These are phyloP conservation scores for Oasisia sp. DNA, from an alignment of 2,888 invertebrate species.

Conservation along the genomic window DNA sequence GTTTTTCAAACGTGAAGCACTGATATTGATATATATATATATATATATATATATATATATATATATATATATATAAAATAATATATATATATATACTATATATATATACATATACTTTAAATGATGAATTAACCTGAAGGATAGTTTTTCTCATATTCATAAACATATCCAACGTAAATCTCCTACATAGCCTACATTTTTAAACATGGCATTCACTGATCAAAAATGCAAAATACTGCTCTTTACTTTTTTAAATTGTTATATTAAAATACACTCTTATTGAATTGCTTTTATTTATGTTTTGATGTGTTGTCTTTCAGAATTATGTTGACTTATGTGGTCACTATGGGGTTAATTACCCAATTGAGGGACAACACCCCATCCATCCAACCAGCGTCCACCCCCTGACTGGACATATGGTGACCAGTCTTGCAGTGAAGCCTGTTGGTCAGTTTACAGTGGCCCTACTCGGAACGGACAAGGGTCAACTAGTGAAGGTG, in stretches of 20 bases:
- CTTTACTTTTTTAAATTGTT: not conserved
- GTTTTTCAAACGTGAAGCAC: too few relatives aligned
- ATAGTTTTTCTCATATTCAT: too few relatives aligned
- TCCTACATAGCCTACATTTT: too few relatives aligned
- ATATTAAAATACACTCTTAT: not conserved
- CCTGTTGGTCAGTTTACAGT: slow-evolving; percentile 6
- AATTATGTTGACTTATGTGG: not conserved
- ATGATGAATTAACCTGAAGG: too few relatives aligned
- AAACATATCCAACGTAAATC: too few relatives aligned
- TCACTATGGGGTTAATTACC: not conserved
- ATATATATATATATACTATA: too few relatives aligned
- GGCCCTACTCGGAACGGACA: not conserved
- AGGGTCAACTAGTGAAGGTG: not conserved
- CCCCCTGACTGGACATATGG: not conserved
- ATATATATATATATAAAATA: too few relatives aligned
- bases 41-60: too few relatives aligned
- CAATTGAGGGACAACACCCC: not conserved
- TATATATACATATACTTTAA: too few relatives aligned
- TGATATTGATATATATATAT: too few relatives aligned
- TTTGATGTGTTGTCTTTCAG: not conserved
- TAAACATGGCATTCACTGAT: not conserved
- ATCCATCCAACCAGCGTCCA: not conserved
- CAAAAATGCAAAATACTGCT: not conserved
- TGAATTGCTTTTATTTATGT: not conserved
- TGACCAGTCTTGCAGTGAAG: not conserved